phyloP scores from a whole-genome alignment of 30 jellyfish, hydroid and myxozoan species.

The Rhopilema esculentum region DNA sequence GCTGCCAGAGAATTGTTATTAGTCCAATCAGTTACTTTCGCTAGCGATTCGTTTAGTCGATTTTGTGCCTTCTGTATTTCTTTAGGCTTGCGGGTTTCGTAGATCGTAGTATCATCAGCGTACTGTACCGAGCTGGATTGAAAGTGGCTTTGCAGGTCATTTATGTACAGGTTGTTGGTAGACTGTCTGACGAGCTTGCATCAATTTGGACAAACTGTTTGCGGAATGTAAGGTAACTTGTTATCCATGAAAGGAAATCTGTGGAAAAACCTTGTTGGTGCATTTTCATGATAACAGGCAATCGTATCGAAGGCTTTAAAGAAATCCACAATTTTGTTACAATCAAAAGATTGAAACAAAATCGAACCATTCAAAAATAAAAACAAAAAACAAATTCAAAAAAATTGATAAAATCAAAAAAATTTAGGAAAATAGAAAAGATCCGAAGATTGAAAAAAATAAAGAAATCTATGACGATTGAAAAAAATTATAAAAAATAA shows the following conservation, averaged over 20 bases:
- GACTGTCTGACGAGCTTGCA: not conserved
- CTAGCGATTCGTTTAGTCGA: not conserved
- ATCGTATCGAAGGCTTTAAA: slow-evolving; percentile 31
- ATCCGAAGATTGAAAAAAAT: no score
- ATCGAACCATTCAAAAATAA: no score
- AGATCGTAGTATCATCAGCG: slow-evolving; percentile 62
- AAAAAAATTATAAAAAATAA: no score
- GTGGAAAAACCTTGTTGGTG: slow-evolving; percentile 7
- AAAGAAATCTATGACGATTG: no score
- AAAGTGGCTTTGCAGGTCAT: slow-evolving; percentile 51
- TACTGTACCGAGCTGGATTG: slow-evolving; percentile 48
- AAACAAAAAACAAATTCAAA: no score
- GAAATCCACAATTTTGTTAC: no score
- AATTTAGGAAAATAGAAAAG: no score
- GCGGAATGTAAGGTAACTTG: slow-evolving; percentile 13
- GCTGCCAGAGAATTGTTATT: slow-evolving; percentile 16
- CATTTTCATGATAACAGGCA: slow-evolving; percentile 1
- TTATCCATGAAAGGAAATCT: slow-evolving; percentile 21
- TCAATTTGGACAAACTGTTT: slow-evolving; percentile 40
- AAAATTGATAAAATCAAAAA: no score
- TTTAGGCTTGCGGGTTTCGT: slow-evolving; percentile 20
- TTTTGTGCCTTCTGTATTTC: slow-evolving; percentile 21
- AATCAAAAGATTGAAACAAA: no score
- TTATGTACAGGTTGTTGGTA: slow-evolving; percentile 50
- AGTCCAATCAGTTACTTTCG: not conserved